Evolutionary conservation across 2,113 vertebrate species (phyloP).

Genomic region (Gopherus evgoodei): DNA sequence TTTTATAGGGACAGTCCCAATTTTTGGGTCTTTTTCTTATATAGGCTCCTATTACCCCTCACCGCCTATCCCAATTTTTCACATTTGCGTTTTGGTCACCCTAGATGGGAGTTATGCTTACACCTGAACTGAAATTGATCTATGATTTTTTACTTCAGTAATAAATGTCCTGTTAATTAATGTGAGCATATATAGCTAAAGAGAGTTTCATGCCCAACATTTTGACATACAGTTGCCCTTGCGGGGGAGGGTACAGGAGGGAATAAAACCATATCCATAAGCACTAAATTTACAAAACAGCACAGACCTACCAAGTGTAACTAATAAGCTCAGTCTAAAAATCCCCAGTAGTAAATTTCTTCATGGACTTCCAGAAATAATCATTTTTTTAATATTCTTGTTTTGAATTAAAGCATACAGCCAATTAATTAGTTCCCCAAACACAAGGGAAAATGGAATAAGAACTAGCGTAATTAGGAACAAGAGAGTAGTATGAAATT

Average conservation of each 20-base stretch:
- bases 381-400: background rate
- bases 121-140: background rate
- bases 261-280: background rate
- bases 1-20: too few relatives aligned
- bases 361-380: background rate
- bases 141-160: background rate
- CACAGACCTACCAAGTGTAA: background rate
- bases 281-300: background rate
- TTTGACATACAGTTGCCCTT: background rate
- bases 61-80: too few relatives aligned
- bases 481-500: background rate
- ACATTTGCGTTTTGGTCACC: too few relatives aligned
- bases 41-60: too few relatives aligned
- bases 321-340: background rate
- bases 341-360: background rate
- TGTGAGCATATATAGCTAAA: background rate
- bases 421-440: conserved; percentile 13
- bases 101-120: background rate
- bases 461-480: background rate
- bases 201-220: background rate
- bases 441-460: background rate
- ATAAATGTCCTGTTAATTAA: background rate
- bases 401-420: conserved; percentile 4
- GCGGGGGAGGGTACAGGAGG: background rate
- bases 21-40: too few relatives aligned